phyloP scores from a whole-genome alignment of 2,888 invertebrate genomes.

The Cheilosia grossa region DNA sequence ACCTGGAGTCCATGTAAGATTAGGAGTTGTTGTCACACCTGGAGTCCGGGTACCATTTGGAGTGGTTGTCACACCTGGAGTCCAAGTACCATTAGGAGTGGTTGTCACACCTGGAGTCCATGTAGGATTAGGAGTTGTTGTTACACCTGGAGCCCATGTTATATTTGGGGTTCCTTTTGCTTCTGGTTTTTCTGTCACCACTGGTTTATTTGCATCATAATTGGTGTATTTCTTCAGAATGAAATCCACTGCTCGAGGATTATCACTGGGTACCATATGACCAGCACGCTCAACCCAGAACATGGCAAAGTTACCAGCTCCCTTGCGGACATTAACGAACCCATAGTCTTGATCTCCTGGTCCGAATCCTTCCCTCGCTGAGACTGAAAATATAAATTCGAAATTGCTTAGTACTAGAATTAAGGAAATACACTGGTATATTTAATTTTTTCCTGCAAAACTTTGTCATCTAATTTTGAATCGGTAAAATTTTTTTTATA shows the following conservation, averaged over 20 bases:
- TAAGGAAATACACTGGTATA: not conserved
- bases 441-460: too few relatives aligned
- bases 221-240: conserved; percentile 84
- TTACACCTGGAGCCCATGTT: not conserved
- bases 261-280: conserved; percentile 87
- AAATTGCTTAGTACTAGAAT: not conserved
- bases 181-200: not conserved
- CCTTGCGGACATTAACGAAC: conserved; percentile 88
- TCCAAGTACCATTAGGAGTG: not conserved
- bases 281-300: conserved; percentile 82
- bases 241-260: conserved; percentile 87
- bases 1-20: not conserved
- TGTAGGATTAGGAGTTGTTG: too few relatives aligned
- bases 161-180: not conserved
- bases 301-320: conserved; percentile 84
- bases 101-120: not conserved
- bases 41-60: not conserved
- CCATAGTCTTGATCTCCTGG: conserved; percentile 89
- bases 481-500: too few relatives aligned
- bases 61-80: not conserved
- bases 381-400: conserved; percentile 5
- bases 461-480: too few relatives aligned
- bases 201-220: conserved; percentile 74
- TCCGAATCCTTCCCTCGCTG: conserved; percentile 84
- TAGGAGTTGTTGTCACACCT: not conserved